Conservation (phyloP, 1,140 invertebrate genomes). For the Trichoplusia ni region DNA sequence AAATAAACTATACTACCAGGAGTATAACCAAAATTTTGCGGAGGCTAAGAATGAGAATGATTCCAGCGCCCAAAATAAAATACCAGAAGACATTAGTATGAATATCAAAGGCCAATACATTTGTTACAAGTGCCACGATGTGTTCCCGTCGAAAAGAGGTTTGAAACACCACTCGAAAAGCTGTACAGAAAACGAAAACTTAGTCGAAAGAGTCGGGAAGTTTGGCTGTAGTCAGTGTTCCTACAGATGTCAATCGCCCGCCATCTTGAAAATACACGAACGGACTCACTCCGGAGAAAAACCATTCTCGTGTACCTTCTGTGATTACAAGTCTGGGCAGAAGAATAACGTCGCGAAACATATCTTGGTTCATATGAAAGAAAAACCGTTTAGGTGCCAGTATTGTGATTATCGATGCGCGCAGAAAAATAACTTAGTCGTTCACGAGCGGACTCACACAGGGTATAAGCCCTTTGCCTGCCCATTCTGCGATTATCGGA, state of each 20-base stretch:
- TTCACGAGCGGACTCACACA: slow-evolving; percentile 84
- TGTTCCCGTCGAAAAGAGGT: slow-evolving; percentile 65
- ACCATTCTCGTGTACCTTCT: slow-evolving; percentile 85
- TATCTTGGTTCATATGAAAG: slow-evolving; percentile 88
- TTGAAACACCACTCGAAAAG: slow-evolving; percentile 68
- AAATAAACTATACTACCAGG: slow-evolving; percentile 61
- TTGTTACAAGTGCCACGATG: slow-evolving; percentile 68
- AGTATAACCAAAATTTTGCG: slow-evolving; percentile 34
- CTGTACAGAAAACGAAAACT: slow-evolving; percentile 52
- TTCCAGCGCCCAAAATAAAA: slow-evolving; percentile 51
- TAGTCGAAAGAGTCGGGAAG: slow-evolving; percentile 64
- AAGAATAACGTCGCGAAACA: slow-evolving; percentile 90
- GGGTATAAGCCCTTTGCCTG: slow-evolving; percentile 84
- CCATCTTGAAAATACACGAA: slow-evolving; percentile 87
- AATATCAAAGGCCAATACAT: slow-evolving; percentile 70
- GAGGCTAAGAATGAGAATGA: slow-evolving; percentile 59
- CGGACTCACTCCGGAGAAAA: slow-evolving; percentile 84
- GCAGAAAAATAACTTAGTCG: slow-evolving; percentile 82
- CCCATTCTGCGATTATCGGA: slow-evolving; percentile 84
- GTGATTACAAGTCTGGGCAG: slow-evolving; percentile 88
- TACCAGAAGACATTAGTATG: slow-evolving; percentile 52
- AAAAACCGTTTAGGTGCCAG: slow-evolving; percentile 88
- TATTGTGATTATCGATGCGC: slow-evolving; percentile 88
- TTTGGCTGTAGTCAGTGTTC: slow-evolving; percentile 73
- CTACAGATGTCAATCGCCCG: slow-evolving; percentile 77